Conservation (phyloP, 2,797 vertebrate species). For the Lepilemur septentrionalis region DNA sequence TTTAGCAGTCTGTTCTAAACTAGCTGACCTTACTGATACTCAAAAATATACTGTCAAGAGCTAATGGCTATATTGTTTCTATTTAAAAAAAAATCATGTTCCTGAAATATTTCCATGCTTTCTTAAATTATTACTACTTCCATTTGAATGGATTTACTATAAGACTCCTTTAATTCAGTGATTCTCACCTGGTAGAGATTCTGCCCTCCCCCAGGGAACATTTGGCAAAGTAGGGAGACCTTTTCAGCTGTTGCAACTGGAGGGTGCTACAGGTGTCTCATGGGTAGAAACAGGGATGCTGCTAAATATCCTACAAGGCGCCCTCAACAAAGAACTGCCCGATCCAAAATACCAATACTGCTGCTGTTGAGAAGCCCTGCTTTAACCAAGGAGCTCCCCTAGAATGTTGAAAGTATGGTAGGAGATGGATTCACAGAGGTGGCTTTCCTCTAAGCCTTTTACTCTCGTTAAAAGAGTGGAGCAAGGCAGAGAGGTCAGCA, state of each 20-base stretch:
- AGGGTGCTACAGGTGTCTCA: background rate
- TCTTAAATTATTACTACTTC: background rate
- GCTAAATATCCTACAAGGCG: background rate
- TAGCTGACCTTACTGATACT: background rate
- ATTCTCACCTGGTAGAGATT: background rate
- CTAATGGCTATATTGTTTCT: background rate
- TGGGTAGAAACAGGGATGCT: background rate
- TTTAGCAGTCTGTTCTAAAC: background rate
- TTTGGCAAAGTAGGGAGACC: background rate
- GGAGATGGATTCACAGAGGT: background rate
- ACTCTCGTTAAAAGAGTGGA: background rate
- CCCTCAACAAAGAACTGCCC: background rate
- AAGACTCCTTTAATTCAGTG: background rate
- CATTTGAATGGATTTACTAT: background rate
- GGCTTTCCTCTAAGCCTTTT: background rate
- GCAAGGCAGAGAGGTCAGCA: fast-evolving
- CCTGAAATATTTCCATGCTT: background rate
- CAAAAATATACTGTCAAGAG: background rate
- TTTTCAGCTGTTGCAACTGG: background rate
- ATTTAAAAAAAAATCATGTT: background rate
- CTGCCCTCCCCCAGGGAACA: background rate
- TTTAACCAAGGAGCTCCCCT: background rate
- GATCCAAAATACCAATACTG: background rate
- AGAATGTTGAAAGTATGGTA: background rate
- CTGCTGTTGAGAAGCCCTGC: background rate